Evolutionary conservation across 2,888 invertebrate genomes (phyloP), one percentile per base, ranked within the genome.

Genomic region (Keiferia lycopersicella): DNA sequence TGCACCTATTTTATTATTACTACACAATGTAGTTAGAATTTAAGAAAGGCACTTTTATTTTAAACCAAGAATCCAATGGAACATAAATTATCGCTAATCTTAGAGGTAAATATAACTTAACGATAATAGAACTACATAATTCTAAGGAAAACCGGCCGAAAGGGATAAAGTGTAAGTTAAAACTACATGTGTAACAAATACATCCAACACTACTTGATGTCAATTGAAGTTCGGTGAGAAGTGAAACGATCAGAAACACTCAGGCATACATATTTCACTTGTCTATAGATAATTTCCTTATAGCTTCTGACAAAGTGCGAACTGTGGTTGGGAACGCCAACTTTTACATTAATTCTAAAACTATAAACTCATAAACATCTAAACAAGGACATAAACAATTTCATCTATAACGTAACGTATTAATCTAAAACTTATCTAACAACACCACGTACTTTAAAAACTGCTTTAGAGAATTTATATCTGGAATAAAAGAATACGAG

Each of bases 341-440:
- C 74, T 75, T 78, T 74, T 78, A 68, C 66, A 61, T 73, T 69
- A 67, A 67, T 34, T 67, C 67, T 76, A 75, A 80, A 78, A 72
- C 73, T 76, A 83, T 83, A 85, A 84, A 85, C 83, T 84, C 77
- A 78, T 81, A 83, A 81, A 84, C 70, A 82, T 81, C 84, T 86
- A 83, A 89, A 88, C 86, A 86, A 85, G 76, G 73, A 78, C 78
- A 84, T 87, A 88, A 89, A 90, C 86, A 86, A 87, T 88, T 84
- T 83, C 74, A 85, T 78, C 77, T 83, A 82, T 81, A 87, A 87
- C 84, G 72, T 86, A 83, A 83, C 80, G 82, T 79, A 77, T 75
- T 76, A 74, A 75, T 80, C 73, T 81, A 79, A 75, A 69, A 74
- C 76, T 76, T 73, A 72, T 66, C 73, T 77, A 77, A 76, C 73